Evolutionary conservation across 1,140 invertebrate species (phyloP), one percentile per base, ranked within the genome.

Genomic region (Micrasema minimum): DNA sequence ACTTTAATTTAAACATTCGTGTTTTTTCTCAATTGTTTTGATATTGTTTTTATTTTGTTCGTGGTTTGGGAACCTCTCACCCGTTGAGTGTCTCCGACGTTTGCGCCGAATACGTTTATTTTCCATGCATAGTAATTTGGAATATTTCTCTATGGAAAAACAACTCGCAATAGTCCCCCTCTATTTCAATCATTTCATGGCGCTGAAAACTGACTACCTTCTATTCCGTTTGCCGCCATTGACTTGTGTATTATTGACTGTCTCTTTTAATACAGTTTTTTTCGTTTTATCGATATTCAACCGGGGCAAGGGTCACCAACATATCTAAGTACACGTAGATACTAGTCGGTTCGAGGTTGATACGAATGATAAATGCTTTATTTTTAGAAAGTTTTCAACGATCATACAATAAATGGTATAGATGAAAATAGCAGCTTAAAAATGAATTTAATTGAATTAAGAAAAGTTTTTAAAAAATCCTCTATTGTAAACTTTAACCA

Each of bases 51-150:
- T n/a, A 14, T 45, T 16, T n/a, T 45, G n/a, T 14, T 14, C 43
- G 4, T 16, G 4, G 4, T 43, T n/a, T 12, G 9, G n/a, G n/a
- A 1, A 7, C 43, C n/a, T 45, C 22, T 23, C 22, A 6, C 50
- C 50, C 7, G 2, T 16, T 14, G 51, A 35, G 14, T 55, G 26
- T 41, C n/a, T 35, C 37, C 35, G 55, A 43, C 55, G 51, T 31
- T 59, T 12, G 55, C 16, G 31, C 35, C 14, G 53, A 57, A 12
- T 37, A 57, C 35, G 35, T 22, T 12, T 38, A 14, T 22, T 59
- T 59, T 59, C 37, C 55, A 59, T 43, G 55, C 37, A 59, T 59
- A 59, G 55, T 43, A 59, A 59, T 59, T 59, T 38, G 18, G 18
- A 59, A 59, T 59, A 59, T n/a, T 22, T 38, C 55, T 5, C 16